Evolutionary conservation across 2,797 vertebrate genomes (phyloP), one percentile per base, ranked within the genome.

Genomic region (Gadopsis marmoratus): DNA sequence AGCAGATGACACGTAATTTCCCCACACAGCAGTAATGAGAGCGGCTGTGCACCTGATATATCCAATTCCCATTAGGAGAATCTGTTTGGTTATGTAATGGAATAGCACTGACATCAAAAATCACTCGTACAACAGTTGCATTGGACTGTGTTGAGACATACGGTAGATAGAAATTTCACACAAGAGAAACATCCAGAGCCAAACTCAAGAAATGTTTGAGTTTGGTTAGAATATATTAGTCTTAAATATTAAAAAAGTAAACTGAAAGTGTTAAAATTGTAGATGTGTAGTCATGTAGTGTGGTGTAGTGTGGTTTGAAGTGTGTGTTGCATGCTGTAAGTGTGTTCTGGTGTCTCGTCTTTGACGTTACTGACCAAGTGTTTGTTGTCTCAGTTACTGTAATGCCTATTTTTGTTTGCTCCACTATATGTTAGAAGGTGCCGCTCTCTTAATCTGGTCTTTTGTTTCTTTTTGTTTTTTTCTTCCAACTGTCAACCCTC

Each of bases 391-490:
- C 91, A 90, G 70, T 81, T 87, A 79, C 82, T 50, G 65, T 76
- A 71, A 82, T 86, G 79, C 71, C 77, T 80, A 84, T 77, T 82
- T 87, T 79, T 91, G 74, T 89, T 85, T 94, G 90, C 86, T 92
- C 86, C 92, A 94, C 86, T 93, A 82, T 91, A 82, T 94, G 88
- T 92, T 83, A 84, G 90, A 94, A 95, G 84, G 81, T 95, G 92
- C 90, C 85, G 89, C 94, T 96, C 92, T 96, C 95, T 95, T 96
- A 97, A 97, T 95, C 94, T 96, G 88, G 92, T 95, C 93, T 96
- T 77, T 82, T 91, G 72, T 88, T 86, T 88, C 43, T 92, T 79
- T 81, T 88, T 73, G 83, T 82, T 85, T 71, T 82, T 71, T 86
- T 9, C 82, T 89, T 95, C 93, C 94, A 91, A 89, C 93, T 96